A percentile compares a stretch with the other conserved stretches of the same genome.
phyloP scores from a whole-genome alignment of 1,140 invertebrate species.

The Drosophila eugracilis region DNA sequence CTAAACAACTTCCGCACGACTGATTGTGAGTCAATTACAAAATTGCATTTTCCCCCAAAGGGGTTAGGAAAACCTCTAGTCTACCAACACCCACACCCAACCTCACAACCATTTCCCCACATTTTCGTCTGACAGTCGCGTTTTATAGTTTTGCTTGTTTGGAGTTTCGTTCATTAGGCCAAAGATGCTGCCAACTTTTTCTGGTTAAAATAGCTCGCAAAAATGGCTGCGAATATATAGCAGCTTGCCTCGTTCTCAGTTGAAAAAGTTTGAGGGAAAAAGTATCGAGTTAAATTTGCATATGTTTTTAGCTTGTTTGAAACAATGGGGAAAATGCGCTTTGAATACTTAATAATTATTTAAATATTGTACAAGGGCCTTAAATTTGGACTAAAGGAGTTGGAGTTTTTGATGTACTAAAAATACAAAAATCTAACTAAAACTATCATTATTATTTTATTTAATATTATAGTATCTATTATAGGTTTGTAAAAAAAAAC shows the following conservation, averaged over 20 bases:
- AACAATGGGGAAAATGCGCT: not conserved
- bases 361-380: not conserved
- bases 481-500: too few relatives aligned
- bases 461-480: too few relatives aligned
- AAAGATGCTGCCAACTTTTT: conserved; percentile 30
- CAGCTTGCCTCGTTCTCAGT: conserved; percentile 13
- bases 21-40: conserved; percentile 64
- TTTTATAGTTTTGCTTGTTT: conserved; percentile 10
- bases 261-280: conserved; percentile 6
- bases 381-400: too few relatives aligned
- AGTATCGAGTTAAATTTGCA: not conserved
- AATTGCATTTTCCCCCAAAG: conserved; percentile 44
- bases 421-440: too few relatives aligned
- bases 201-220: conserved; percentile 17
- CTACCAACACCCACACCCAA: not conserved
- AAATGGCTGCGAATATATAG: conserved; percentile 13
- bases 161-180: conserved; percentile 39
- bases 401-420: too few relatives aligned
- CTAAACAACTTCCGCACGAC: conserved; percentile 61
- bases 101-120: not conserved
- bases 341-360: conserved; percentile 1
- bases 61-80: not conserved
- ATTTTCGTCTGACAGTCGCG: not conserved
- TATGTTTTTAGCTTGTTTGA: not conserved
- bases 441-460: too few relatives aligned